Evolutionary conservation across 2,113 vertebrate genomes (phyloP), one percentile per base, ranked within the genome.

Genomic region (Fulica atra): DNA sequence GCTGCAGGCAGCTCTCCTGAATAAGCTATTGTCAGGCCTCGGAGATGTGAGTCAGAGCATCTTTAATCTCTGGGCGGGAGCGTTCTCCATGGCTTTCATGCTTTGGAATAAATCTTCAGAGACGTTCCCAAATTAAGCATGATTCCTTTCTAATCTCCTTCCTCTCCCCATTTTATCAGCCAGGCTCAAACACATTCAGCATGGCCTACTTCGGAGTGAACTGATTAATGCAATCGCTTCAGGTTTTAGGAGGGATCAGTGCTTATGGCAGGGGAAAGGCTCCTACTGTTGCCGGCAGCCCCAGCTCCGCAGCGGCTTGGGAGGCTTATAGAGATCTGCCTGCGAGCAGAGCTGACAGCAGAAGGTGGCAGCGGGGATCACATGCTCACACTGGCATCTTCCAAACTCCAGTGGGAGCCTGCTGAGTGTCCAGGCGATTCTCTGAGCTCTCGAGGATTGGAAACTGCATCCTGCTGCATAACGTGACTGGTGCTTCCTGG

Each of bases 141-240:
- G 50, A 97, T 95, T 96, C 81, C n/a, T 96, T 96, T 97, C 94
- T 96, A 97, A 96, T 96, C 96, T 96, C 95, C 95, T 96, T 95
- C 93, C 95, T 96, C 84, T 93, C 93, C 77, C 84, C 66, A 71
- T 93, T 97, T 96, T 93, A 93, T 93, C 95, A 96, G 73, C 86
- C n/a, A 17, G 83, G 83, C 96, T 96, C 92, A 91, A 95, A 85
- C 50, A 85, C 84, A 96, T 96, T 94, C 90, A 70, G 72, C 86
- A 51, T 96, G 95, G 93, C 96, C 96, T 96, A 96, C 81, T 97
- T 96, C 24, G 96, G 82, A 91, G 94, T 81, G 82, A 93, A 94
- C 88, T 95, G 95, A 96, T 94, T 95, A 96, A 94, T 56, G 74
- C 56, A 88, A 89, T 95, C 63, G 4, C 96, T 95, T 92, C 81